Base-by-base conservation (phyloP, 2,797 vertebrate genomes). In the Propithecus deckenii region DNA sequence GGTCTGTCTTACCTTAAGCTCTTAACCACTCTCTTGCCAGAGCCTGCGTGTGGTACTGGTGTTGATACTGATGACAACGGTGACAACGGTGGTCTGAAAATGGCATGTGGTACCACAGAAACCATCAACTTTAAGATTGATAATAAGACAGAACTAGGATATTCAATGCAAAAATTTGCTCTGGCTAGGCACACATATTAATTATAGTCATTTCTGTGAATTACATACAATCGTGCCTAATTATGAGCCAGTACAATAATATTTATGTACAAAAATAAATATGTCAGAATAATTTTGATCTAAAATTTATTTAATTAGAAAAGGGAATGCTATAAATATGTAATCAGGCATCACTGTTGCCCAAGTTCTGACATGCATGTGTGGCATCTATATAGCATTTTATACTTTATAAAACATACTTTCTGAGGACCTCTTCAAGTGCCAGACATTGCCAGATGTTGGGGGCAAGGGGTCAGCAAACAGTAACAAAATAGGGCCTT, bases 271-370 rank as follows among this genome's bases (percentile, higher is more conserved):
- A 92, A 95, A 96, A 97, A 95, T 81, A 87, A 96, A 78, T 50
- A 65, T 67, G 30, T 88, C 20, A 83, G 25, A 94, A 72, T 86
- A 94, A 48, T 35, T 85, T 90, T 91, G 28, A 84, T 78, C 50
- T 75, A 72, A 96, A 85, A 89, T 95, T 50, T 76, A 92, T 92
- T 91, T 95, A 90, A 94, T 83, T 93, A 93, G n/a, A 83, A 57
- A 20, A 72, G n/a, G 81, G 25, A 90, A 25, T 2, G 78, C 32
- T 79, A 41, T 32, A 18, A 15, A 69, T 74, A 50, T 2, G 12
- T 80, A 79, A 92, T 65, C 57, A 89, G 69, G 86, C 52, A 65
- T 86, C 63, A 78, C 4, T 50, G 14, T 59, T 83, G 63, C 57
- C 48, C 15, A 83, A 52, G 20, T 71, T 69, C 63, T 93, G 74